Evolutionary conservation across 2,113 vertebrate genomes (phyloP).

Genomic region (Nothocercus julius): DNA sequence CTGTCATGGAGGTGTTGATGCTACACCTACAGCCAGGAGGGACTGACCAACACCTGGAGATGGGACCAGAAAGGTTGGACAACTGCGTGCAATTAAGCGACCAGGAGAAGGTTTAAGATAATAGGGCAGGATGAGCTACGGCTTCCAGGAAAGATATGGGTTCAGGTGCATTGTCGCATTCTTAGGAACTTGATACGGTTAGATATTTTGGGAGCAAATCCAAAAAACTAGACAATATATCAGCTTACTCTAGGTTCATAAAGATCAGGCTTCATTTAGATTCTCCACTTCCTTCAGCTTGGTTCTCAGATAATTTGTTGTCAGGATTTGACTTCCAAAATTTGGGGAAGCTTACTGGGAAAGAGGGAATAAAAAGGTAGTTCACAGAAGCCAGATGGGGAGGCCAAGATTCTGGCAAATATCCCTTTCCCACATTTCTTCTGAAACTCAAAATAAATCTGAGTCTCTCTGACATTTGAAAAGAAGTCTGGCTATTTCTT

Average conservation of each 20-base stretch:
- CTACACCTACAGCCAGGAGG: background rate
- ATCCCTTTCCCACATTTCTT: constrained; percentile 62
- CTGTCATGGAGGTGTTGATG: background rate
- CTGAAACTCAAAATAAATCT: constrained; percentile 70
- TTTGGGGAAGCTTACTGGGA: constrained; percentile 34
- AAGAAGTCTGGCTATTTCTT: constrained; percentile 68
- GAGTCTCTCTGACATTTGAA: constrained; percentile 66
- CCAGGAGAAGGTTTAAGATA: background rate
- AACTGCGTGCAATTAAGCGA: fast-evolving
- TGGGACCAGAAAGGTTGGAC: background rate
- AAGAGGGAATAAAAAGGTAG: constrained; percentile 61
- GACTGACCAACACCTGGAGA: background rate
- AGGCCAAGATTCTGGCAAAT: constrained; percentile 66
- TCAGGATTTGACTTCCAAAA: background rate
- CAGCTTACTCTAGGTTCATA: constrained; percentile 40
- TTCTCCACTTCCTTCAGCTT: constrained; percentile 10
- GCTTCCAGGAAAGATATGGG: background rate
- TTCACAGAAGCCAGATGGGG: constrained; percentile 64
- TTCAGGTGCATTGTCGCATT: constrained; percentile 2
- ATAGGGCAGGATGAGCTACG: background rate
- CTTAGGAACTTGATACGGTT: constrained; percentile 35
- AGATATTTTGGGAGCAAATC: constrained; percentile 35
- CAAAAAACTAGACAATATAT: constrained; percentile 11
- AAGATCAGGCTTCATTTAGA: constrained; percentile 50
- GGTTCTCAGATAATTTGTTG: constrained; percentile 7